phyloP scores from a whole-genome alignment of 2,888 invertebrate species.

The Caenorhabditis angaria region DNA sequence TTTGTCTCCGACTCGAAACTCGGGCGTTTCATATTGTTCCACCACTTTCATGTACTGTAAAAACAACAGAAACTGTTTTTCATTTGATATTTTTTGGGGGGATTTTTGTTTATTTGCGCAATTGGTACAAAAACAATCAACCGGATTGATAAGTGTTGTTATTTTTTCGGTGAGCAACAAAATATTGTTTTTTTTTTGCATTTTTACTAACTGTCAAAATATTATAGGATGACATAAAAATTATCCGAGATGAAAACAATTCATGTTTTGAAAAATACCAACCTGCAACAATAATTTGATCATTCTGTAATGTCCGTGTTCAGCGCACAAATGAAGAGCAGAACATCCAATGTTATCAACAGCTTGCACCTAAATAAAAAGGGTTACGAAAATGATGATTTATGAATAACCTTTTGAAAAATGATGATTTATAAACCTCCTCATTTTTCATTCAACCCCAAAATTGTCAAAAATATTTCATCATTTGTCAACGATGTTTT shows the following conservation, averaged over 20 bases:
- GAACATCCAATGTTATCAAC: conserved; percentile 84
- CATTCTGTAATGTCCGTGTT: conserved; percentile 74
- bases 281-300: conserved; percentile 66
- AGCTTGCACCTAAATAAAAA: conserved; percentile 77
- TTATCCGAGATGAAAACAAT: not conserved
- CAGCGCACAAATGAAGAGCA: conserved; percentile 88
- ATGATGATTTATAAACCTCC: no score
- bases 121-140: conserved; percentile 4
- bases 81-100: not conserved
- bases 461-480: no score
- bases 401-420: no score
- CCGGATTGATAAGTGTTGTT: conserved; percentile 1
- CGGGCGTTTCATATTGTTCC: conserved; percentile 55
- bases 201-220: conserved; percentile 3
- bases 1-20: conserved; percentile 45
- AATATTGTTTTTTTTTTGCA: conserved; percentile 3
- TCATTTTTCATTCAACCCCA: no score
- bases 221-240: no score
- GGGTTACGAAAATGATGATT: no score
- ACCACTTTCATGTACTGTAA: conserved; percentile 61
- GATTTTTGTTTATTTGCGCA: not conserved
- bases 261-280: not conserved
- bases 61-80: not conserved
- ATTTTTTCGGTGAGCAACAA: conserved; percentile 6
- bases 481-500: no score